phyloP scores from a whole-genome alignment of 2,113 vertebrate species.

The Trinectes maculatus region DNA sequence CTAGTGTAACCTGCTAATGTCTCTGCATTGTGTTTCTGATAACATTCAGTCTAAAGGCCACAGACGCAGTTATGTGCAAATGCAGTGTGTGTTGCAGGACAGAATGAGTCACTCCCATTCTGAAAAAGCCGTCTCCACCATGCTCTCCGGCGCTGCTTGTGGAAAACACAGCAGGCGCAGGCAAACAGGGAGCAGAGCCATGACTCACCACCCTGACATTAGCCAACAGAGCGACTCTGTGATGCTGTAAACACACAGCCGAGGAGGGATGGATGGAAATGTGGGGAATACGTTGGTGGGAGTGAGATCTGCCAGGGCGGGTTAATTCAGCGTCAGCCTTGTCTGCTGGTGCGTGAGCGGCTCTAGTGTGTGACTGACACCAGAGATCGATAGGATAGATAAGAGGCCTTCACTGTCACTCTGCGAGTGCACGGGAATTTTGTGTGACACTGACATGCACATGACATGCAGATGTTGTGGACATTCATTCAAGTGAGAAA shows the following conservation, averaged over 20 bases:
- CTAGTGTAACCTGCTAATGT: conserved; percentile 11
- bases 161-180: conserved; percentile 65
- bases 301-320: conserved; percentile 1
- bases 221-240: conserved; percentile 40
- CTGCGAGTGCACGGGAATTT: too few relatives aligned
- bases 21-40: conserved; percentile 19
- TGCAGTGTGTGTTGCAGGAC: conserved; percentile 46
- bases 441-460: too few relatives aligned
- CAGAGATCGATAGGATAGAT: too few relatives aligned
- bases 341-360: background rate
- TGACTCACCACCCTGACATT: conserved; percentile 72
- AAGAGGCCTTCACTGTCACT: too few relatives aligned
- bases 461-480: too few relatives aligned
- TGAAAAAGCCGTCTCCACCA: conserved; percentile 51
- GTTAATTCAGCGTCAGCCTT: conserved; percentile 21
- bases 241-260: conserved; percentile 51
- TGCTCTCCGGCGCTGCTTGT: conserved; percentile 47
- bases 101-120: conserved; percentile 57
- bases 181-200: conserved; percentile 60
- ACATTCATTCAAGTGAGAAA: too few relatives aligned
- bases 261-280: conserved; percentile 49
- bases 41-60: conserved; percentile 34
- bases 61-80: conserved; percentile 1
- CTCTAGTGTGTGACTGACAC: background rate
- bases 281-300: conserved; percentile 34